Evolutionary conservation across 1,140 invertebrate species (phyloP).

Genomic region (Bombyx mandarina): DNA sequence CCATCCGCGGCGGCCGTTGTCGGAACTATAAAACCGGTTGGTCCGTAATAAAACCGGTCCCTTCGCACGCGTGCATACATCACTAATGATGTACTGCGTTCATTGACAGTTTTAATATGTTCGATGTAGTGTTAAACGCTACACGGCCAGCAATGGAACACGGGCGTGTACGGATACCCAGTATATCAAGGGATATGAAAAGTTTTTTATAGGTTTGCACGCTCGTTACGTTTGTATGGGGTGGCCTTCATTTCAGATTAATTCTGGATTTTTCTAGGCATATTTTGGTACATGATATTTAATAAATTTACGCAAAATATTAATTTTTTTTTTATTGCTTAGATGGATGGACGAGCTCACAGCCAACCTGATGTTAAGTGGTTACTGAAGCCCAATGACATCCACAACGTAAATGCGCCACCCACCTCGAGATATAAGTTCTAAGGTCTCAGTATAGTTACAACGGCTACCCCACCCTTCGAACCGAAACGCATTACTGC

Average conservation of each 20-base stretch:
- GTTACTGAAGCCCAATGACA: too few species aligned
- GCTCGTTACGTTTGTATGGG: conserved; percentile 12
- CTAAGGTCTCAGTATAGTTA: too few species aligned
- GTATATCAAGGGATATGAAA: conserved; percentile 16
- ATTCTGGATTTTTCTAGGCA: background rate
- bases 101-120: conserved; percentile 23
- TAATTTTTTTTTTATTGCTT: too few species aligned
- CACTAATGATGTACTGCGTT: conserved; percentile 43
- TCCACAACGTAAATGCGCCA: too few species aligned
- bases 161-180: conserved; percentile 17
- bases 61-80: conserved; percentile 50
- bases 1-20: conserved; percentile 34
- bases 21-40: conserved; percentile 53
- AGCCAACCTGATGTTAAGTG: too few species aligned
- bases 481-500: too few species aligned
- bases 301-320: too few species aligned
- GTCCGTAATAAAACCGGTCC: conserved; percentile 52
- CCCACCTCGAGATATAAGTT: too few species aligned
- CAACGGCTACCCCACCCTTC: too few species aligned
- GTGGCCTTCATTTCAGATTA: background rate
- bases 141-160: conserved; percentile 5
- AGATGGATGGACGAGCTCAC: too few species aligned
- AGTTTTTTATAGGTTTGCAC: conserved; percentile 35
- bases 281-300: too few species aligned
- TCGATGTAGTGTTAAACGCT: conserved; percentile 2